Percentiles rank a stretch among this genome's conserved stretches.
Conservation (phyloP, 2,888 invertebrate genomes). For the Phaedon cochleariae region DNA sequence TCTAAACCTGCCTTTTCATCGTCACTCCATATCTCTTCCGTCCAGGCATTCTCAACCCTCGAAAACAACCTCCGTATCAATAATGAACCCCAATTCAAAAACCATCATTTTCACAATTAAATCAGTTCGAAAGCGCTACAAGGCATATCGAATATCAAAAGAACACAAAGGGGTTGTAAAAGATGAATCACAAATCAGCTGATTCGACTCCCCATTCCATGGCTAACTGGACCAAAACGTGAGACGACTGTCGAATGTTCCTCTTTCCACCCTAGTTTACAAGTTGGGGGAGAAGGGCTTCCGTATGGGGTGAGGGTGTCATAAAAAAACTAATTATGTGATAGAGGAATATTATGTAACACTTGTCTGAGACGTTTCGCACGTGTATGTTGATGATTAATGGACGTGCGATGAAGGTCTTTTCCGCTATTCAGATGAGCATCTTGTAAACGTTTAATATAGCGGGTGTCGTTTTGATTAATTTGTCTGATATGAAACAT, state of each 20-base stretch:
- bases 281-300: constrained; percentile 32
- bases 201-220: constrained; percentile 51
- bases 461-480: not conserved
- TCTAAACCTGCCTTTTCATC: not conserved
- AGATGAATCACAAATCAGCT: constrained; percentile 57
- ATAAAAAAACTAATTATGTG: constrained; percentile 53
- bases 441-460: not conserved
- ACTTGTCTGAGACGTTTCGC: constrained; percentile 48
- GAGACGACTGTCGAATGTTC: constrained; percentile 56
- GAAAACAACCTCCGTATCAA: constrained; percentile 11
- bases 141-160: constrained; percentile 40
- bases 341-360: constrained; percentile 49
- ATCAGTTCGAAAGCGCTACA: constrained; percentile 30
- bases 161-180: constrained; percentile 34
- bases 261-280: constrained; percentile 40
- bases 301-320: constrained; percentile 37
- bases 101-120: constrained; percentile 36
- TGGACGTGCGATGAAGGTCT: constrained; percentile 36
- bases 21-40: not conserved
- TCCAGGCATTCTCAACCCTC: not conserved
- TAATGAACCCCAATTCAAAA: constrained; percentile 25
- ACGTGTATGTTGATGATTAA: constrained; percentile 47
- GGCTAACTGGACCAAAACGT: constrained; percentile 60
- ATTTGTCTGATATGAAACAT: not conserved
- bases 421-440: not conserved